A percentile compares a stretch with the other conserved stretches of the same genome.
Conservation (phyloP, 2,888 invertebrate species). For the Cheilosia grossa region DNA sequence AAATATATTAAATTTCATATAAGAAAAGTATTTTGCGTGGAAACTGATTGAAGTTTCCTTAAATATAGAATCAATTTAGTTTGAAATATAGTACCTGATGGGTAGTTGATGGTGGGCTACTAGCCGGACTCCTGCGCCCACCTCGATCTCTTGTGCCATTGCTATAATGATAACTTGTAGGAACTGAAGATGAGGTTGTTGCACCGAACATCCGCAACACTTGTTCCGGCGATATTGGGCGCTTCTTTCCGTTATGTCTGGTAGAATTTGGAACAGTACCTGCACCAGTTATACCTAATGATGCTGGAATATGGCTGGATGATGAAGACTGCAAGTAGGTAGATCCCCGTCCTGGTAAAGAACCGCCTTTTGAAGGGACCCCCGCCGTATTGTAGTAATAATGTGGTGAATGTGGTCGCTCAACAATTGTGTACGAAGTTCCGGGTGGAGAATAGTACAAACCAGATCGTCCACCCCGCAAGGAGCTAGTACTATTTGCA, state of each 20-base stretch:
- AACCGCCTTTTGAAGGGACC: constrained; percentile 82
- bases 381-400: constrained; percentile 84
- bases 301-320: constrained; percentile 84
- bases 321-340: constrained; percentile 89
- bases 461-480: constrained; percentile 87
- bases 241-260: constrained; percentile 87
- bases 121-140: constrained; percentile 86
- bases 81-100: constrained; percentile 85
- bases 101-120: constrained; percentile 91
- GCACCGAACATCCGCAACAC: constrained; percentile 87
- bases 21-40: not conserved
- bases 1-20: constrained; percentile 39
- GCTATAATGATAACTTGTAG: constrained; percentile 83
- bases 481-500: constrained; percentile 83
- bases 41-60: no score
- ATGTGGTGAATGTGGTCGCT: constrained; percentile 89
- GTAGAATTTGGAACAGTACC: constrained; percentile 81
- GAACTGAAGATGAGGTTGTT: constrained; percentile 84
- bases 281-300: constrained; percentile 77
- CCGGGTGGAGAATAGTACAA: constrained; percentile 94
- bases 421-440: constrained; percentile 94
- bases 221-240: constrained; percentile 94
- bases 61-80: not conserved
- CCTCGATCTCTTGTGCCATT: constrained; percentile 82
- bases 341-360: constrained; percentile 84